phyloP scores from a whole-genome alignment of 2,888 invertebrate genomes.

The Junonia oenone region DNA sequence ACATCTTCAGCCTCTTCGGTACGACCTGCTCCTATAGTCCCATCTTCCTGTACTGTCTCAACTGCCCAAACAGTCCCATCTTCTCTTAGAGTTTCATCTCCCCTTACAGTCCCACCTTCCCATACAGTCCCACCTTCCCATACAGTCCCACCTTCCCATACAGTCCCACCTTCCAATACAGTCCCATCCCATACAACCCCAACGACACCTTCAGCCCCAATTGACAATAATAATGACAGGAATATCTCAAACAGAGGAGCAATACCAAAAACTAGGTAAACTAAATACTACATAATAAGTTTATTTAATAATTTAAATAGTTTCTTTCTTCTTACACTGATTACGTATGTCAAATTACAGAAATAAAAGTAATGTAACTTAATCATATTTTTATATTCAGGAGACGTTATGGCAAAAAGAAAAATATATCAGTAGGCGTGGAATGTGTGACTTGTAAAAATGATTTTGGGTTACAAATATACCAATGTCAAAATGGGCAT shows the following conservation, averaged over 20 bases:
- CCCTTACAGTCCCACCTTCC: background rate
- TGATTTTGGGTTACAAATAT: conserved; percentile 41
- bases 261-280: conserved; percentile 6
- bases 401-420: too few relatives aligned
- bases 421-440: conserved; percentile 10
- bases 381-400: conserved; percentile 8
- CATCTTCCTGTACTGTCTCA: background rate
- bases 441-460: conserved; percentile 47
- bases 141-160: background rate
- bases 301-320: too few relatives aligned
- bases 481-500: conserved; percentile 47
- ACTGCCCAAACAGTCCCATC: background rate
- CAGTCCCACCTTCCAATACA: background rate
- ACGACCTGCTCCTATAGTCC: background rate
- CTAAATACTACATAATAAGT: too few relatives aligned
- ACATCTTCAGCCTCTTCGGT: background rate
- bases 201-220: too few relatives aligned
- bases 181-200: background rate
- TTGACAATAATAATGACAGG: background rate
- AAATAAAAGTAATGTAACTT: too few relatives aligned
- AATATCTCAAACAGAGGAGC: background rate
- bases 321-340: too few relatives aligned
- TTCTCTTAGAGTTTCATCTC: background rate
- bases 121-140: background rate
- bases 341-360: too few relatives aligned